Evolutionary conservation across 2,797 vertebrate species (phyloP), one percentile per base, ranked within the genome.

Genomic region (Macropus fuliginosus): DNA sequence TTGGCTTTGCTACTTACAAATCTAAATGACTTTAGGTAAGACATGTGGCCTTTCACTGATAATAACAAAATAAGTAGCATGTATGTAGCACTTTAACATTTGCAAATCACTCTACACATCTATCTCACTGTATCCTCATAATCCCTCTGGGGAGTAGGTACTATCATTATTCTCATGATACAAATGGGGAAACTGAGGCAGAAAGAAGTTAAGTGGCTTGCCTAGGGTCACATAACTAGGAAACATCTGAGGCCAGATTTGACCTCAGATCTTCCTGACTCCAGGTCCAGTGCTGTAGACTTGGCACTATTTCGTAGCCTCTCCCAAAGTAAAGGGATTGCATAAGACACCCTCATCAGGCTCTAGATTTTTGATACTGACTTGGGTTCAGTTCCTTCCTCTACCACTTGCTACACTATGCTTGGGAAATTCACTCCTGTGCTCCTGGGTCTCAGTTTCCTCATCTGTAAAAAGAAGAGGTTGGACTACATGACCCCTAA

Each of bases 161-260:
- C 62, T 66, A n/a, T n/a, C 62, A 66, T n/a, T 66, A 66, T n/a
- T 34, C 13, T 66, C 14, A 1, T 16, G n/a, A 66, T 66, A 66
- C 62, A 66, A 66, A n/a, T 66, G 34, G 34, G 29, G 56, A 93
- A 52, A 50, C 21, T 40, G 74, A 92, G 62, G 54, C 66, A 91
- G 66, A 94, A 5, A 91, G 27, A n/a, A n/a, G 5, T 31, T 52
- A 95, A 90, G 50, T 21, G 94, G 62, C 46, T 92, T 94, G 31
- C 27, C 90, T 29, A 18, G 93, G 81, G 54, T 90, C 55, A 50
- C n/a, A 92, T 56, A 93, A 56, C 34, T 66, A n/a, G 34, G 34
- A 66, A 66, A 5, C 5, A 34, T 62, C 59, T 62, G 31, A 62
- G 62, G 31, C 1, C 34, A n/a, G 66, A 74, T 74, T 74, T 74